Conservation (phyloP, 2,888 invertebrate species). For the Pterostichus madidus region DNA sequence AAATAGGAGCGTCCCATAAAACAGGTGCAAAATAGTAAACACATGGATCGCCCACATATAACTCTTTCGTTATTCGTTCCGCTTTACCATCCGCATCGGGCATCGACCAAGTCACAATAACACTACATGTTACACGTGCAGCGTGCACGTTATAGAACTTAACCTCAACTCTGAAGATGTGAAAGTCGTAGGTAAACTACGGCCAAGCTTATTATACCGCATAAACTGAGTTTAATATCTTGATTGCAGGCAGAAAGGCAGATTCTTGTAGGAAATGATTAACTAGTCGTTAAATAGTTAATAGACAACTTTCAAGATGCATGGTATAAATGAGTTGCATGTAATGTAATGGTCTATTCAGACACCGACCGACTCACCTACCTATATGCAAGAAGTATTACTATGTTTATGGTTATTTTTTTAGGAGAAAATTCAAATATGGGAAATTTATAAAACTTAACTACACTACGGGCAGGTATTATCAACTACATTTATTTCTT, state of each 20-base stretch:
- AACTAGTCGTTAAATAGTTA: conserved; percentile 30
- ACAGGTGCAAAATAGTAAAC: conserved; percentile 48
- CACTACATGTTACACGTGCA: not conserved
- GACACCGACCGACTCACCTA: too few species aligned
- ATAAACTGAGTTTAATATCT: conserved; percentile 41
- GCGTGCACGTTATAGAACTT: not conserved
- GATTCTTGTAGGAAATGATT: conserved; percentile 45
- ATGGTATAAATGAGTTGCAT: not conserved
- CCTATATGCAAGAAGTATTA: too few species aligned
- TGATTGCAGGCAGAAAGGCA: conserved; percentile 42
- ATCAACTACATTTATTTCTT: too few species aligned
- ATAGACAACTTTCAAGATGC: conserved; percentile 27
- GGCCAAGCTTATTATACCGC: conserved; percentile 24
- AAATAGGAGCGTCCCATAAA: conserved; percentile 35
- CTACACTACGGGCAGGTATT: too few species aligned
- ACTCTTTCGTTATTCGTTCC: conserved; percentile 18
- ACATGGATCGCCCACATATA: conserved; percentile 24
- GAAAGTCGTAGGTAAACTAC: conserved; percentile 16
- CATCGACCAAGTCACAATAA: not conserved
- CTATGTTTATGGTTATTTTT: too few species aligned
- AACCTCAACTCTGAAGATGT: conserved; percentile 32
- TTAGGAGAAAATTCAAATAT: too few species aligned
- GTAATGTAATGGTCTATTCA: not conserved
- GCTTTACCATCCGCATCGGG: conserved; percentile 7
- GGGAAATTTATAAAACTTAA: too few species aligned